Evolutionary conservation across 1,140 invertebrate species (phyloP).

Genomic region (Trichonephila clavata): DNA sequence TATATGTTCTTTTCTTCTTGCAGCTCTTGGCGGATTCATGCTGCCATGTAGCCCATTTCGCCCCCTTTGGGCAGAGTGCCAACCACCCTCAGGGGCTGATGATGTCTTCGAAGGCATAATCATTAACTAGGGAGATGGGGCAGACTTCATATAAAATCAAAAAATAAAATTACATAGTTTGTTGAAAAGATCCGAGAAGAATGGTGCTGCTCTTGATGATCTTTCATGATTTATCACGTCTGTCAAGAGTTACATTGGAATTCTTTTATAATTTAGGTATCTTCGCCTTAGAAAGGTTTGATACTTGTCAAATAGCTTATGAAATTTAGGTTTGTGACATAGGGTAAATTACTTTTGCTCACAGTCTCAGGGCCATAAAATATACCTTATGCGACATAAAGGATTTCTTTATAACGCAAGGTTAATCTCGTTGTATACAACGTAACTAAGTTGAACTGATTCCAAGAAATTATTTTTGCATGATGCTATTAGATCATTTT

Average conservation of each 20-base stretch:
- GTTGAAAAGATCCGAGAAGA: slow-evolving; percentile 22
- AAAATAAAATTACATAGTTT: slow-evolving; percentile 52
- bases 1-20: background rate
- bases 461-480: no score
- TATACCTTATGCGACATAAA: no score
- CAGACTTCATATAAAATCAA: slow-evolving; percentile 54
- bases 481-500: no score
- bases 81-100: slow-evolving; percentile 47
- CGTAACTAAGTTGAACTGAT: no score
- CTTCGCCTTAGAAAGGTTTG: background rate
- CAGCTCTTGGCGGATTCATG: background rate
- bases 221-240: slow-evolving; percentile 11
- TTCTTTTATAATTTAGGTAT: slow-evolving; percentile 50
- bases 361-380: no score
- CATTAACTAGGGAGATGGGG: slow-evolving; percentile 24
- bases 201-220: slow-evolving; percentile 38
- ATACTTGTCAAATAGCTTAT: slow-evolving; percentile 20
- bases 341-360: background rate
- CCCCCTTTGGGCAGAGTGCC: slow-evolving; percentile 28
- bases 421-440: no score
- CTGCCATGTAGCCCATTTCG: slow-evolving; percentile 50
- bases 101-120: slow-evolving; percentile 55
- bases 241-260: slow-evolving; percentile 30
- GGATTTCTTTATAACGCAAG: no score
- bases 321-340: slow-evolving; percentile 32